Evolutionary conservation across 2,113 vertebrate species (phyloP), one percentile per base, ranked within the genome.

Genomic region (Odocoileus hemionus): DNA sequence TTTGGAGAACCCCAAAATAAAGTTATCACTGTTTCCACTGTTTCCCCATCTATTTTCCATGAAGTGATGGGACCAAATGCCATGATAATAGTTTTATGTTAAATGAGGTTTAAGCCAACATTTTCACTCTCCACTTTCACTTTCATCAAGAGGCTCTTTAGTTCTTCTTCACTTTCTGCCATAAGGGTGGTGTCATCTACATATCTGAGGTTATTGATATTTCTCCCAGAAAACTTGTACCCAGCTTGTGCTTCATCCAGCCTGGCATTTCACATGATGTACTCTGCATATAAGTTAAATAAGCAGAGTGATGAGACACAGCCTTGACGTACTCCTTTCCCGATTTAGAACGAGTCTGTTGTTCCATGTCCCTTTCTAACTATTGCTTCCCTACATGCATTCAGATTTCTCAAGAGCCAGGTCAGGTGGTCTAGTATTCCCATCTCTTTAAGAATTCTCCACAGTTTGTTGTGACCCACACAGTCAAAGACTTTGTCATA

Each of bases 311-410:
- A 67, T 36, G n/a, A 36, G 10, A 23, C 21, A 70, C 19, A 70
- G 4, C 16, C 64, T 70, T 70, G 19, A 70, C 0, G 0, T 36
- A 21, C n/a, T 36, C 5, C n/a, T 23, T 70, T 36, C 17, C 17
- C 0, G 0, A 12, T 70, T 36, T 70, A 9, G 5, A 70, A 70
- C 9, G 4, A 70, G 2, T 70, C n/a, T 36, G 64, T 70, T 70
- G 19, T 23, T 36, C 2, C 9, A 36, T 23, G 64, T 36, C 19
- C 17, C 21, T n/a, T 23, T 70, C n/a, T 70, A 70, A 70, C n/a
- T 70, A n/a, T 70, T 70, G 4, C n/a, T 70, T 70, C n/a, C 64
- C n/a, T 21, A 23, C 19, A 3, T 70, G 9, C 19, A 36, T 6
- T 12, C n/a, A 36, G 9, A 36, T 70, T 21, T 70, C n/a, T 70